Base-by-base conservation (phyloP, 1,140 invertebrate species). In the Arctopsyche grandis region DNA sequence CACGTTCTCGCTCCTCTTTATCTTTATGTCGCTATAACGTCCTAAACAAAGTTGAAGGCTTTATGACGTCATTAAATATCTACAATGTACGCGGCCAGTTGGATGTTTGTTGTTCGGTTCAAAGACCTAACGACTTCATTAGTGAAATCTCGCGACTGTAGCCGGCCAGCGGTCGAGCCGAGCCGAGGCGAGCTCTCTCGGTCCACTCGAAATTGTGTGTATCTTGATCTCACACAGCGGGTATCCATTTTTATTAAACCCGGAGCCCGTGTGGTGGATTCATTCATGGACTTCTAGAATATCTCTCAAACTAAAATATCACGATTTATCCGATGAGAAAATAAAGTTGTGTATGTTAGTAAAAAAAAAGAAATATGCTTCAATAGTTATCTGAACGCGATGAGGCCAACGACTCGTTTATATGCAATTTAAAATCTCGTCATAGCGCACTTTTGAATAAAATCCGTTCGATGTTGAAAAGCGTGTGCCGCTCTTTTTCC, bases 61-160 rank as follows among this genome's bases (percentile, higher is more conserved):
- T 74, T 74, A 74, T 74, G 71, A 74, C 71, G 71, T 74, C 71
- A 74, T 74, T 74, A 74, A 74, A 74, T 74, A 74, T 74, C 71
- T 56, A 74, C 71, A 56, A 74, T 74, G 48, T 74, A 56, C 48
- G 24, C 22, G 44, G 24, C 24, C 24, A 12, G 71, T 29, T 74
- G 71, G 71, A 74, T 48, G 71, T 56, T 74, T 52, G 69, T 60
- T 48, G 71, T 52, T 46, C 71, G 44, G 71, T 74, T 74, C 71
- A 74, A 74, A 74, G 71, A 74, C 71, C 71, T 46, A 74, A 74
- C 71, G 71, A 56, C 71, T 74, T 74, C 71, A 74, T 74, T 74
- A 74, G 71, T 74, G 71, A 74, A 74, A 74, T 74, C 63, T 66
- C 24, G 63, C 63, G 63, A 66, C 19, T 19, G 24, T 66, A 22